Evolutionary conservation across 2,797 vertebrate genomes (phyloP).

Genomic region (Lates japonicus): DNA sequence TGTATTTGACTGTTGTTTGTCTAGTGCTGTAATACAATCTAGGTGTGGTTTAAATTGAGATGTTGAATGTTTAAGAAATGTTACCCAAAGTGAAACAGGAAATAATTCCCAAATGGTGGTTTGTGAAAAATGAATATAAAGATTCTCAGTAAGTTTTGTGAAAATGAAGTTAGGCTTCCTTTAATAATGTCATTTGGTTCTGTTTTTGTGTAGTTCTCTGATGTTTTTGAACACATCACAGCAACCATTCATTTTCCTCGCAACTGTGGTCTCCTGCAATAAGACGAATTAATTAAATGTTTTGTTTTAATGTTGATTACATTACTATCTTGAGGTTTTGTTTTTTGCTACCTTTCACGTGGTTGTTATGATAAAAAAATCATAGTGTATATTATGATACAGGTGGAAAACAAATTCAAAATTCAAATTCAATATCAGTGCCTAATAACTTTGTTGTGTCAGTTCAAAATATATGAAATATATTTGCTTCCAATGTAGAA

Average conservation of each 20-base stretch:
- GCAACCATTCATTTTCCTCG: background rate
- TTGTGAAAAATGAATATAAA: background rate
- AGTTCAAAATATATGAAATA: too few species aligned
- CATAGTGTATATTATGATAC: background rate
- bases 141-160: background rate
- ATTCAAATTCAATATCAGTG: background rate
- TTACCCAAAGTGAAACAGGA: background rate
- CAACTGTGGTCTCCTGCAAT: background rate
- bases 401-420: background rate
- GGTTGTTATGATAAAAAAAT: too few species aligned
- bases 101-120: background rate
- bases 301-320: too few species aligned
- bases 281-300: too few species aligned
- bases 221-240: background rate
- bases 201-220: background rate
- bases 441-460: too few species aligned
- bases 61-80: background rate
- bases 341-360: background rate
- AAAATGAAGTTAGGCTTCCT: background rate
- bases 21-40: background rate
- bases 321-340: constrained; percentile 10
- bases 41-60: background rate
- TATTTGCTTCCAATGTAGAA: too few species aligned
- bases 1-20: background rate
- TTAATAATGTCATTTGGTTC: background rate